Evolutionary conservation across 2,797 vertebrate species (phyloP).

Genomic region (Odontamblyopus lacepedii): DNA sequence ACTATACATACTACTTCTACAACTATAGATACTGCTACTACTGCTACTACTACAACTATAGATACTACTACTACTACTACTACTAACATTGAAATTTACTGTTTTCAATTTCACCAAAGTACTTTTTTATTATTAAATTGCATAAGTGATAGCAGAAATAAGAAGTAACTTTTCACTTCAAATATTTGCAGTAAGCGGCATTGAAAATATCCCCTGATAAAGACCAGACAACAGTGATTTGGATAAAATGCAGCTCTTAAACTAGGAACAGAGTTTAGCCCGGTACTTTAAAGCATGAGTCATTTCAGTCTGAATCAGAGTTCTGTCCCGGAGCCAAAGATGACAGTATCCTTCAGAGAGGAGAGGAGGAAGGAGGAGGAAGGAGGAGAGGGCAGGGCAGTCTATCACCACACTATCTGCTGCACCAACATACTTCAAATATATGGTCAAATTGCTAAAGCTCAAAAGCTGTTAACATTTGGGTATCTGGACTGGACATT

Average conservation of each 20-base stretch:
- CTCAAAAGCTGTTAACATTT: background rate
- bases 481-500: background rate
- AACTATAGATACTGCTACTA: background rate
- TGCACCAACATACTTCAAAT: background rate
- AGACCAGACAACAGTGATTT: constrained; percentile 6
- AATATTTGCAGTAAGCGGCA: constrained; percentile 15
- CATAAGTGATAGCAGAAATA: background rate
- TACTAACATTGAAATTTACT: no score
- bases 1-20: no score
- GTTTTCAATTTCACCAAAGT: no score
- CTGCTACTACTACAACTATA: background rate
- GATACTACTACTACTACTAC: background rate
- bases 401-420: constrained; percentile 17
- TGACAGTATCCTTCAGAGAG: constrained; percentile 47
- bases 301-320: constrained; percentile 49
- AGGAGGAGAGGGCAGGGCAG: constrained; percentile 26
- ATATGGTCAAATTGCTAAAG: background rate
- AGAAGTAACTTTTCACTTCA: background rate
- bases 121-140: background rate
- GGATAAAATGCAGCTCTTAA: constrained; percentile 26
- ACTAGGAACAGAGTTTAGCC: constrained; percentile 40
- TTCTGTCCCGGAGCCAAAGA: constrained; percentile 42
- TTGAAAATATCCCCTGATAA: background rate
- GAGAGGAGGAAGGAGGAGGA: constrained; percentile 31
- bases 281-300: constrained; percentile 40